phyloP scores from a whole-genome alignment of 2,888 invertebrate species.

The Lamproptera curius region DNA sequence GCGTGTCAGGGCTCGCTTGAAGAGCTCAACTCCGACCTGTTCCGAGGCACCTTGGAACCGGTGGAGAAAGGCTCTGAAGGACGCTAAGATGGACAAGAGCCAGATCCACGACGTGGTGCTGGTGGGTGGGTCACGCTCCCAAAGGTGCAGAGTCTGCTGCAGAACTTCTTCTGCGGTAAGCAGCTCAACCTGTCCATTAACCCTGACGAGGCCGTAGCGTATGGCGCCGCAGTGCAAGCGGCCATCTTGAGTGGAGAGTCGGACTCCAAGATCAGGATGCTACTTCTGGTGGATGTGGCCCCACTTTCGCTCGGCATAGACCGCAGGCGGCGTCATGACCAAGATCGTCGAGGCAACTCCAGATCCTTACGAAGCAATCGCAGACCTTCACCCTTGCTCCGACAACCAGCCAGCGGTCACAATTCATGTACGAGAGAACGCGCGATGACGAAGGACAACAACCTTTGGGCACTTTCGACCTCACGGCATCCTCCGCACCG shows the following conservation, averaged over 20 bases:
- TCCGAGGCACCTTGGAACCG: conserved; percentile 79
- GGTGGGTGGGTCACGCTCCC: conserved; percentile 86
- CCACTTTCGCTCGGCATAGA: conserved; percentile 52
- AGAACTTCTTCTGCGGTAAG: conserved; percentile 83
- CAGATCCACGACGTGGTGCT: conserved; percentile 85
- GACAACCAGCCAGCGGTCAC: conserved; percentile 82
- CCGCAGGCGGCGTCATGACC: conserved; percentile 83
- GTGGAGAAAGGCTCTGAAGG: conserved; percentile 65
- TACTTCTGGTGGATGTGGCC: conserved; percentile 70
- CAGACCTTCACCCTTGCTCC: conserved; percentile 83
- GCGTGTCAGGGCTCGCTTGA: conserved; percentile 83
- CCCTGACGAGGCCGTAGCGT: conserved; percentile 86
- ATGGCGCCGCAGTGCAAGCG: conserved; percentile 83
- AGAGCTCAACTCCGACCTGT: conserved; percentile 82
- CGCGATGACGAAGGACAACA: conserved; percentile 84
- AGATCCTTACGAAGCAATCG: conserved; percentile 80
- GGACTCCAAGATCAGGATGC: conserved; percentile 82
- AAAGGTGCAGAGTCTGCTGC: conserved; percentile 82
- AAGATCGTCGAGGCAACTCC: conserved; percentile 82
- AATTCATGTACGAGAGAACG: conserved; percentile 79
- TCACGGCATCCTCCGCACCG: conserved; percentile 84
- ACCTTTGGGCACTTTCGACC: conserved; percentile 79
- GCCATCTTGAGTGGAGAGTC: conserved; percentile 82
- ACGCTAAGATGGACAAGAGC: conserved; percentile 84
- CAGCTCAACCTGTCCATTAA: conserved; percentile 82